Percentiles rank a stretch among this genome's conserved stretches.
Evolutionary conservation across 2,888 invertebrate genomes (phyloP).

Genomic region (Caenorhabditis angaria): DNA sequence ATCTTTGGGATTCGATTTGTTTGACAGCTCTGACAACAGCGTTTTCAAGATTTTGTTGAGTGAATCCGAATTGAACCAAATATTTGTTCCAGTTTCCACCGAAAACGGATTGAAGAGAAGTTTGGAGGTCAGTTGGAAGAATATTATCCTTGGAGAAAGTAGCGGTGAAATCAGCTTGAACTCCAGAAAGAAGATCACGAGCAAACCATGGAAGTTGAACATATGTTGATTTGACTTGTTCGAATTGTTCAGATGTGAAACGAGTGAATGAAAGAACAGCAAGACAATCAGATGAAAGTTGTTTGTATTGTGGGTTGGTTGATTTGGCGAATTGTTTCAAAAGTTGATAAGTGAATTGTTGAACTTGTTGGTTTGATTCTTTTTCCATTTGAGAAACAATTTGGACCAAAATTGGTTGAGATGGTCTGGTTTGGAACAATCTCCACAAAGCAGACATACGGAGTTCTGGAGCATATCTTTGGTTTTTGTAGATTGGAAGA

Average conservation of each 20-base stretch:
- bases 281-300: slow-evolving; percentile 22
- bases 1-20: slow-evolving; percentile 15
- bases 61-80: slow-evolving; percentile 32
- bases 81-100: slow-evolving; percentile 51
- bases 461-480: slow-evolving; percentile 55
- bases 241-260: slow-evolving; percentile 9
- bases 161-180: slow-evolving; percentile 37
- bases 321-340: slow-evolving; percentile 49
- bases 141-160: slow-evolving; percentile 49
- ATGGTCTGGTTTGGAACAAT: slow-evolving; percentile 57
- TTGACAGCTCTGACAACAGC: slow-evolving; percentile 25
- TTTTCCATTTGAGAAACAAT: slow-evolving; percentile 49
- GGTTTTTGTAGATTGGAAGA: slow-evolving; percentile 64
- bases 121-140: slow-evolving; percentile 32
- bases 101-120: slow-evolving; percentile 50
- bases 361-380: slow-evolving; percentile 59
- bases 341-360: slow-evolving; percentile 54
- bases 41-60: slow-evolving; percentile 44
- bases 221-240: slow-evolving; percentile 15
- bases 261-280: slow-evolving; percentile 8
- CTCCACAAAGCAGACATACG: slow-evolving; percentile 48
- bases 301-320: slow-evolving; percentile 53
- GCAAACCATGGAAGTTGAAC: slow-evolving; percentile 46
- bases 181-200: slow-evolving; percentile 31
- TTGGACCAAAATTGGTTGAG: slow-evolving; percentile 54